Conservation (phyloP, 2,797 vertebrate genomes). For the Myotis findleyi region DNA sequence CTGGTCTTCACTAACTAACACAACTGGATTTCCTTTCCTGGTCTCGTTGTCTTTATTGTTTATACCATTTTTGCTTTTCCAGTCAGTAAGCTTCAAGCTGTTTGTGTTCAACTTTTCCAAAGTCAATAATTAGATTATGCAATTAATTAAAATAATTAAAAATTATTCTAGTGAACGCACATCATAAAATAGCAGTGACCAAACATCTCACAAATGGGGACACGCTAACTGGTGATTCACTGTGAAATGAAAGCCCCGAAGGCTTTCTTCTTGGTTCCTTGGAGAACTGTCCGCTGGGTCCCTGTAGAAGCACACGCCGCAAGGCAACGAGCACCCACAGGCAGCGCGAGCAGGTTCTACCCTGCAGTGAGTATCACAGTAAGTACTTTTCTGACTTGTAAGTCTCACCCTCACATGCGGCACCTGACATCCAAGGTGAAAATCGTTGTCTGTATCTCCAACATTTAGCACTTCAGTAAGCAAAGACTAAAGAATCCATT, state of each 20-base stretch:
- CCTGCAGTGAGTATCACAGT: not conserved
- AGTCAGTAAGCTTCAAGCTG: not conserved
- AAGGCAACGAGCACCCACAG: not conserved
- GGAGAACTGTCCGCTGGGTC: not conserved
- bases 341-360: not conserved
- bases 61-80: not conserved
- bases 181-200: not conserved
- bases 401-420: not conserved
- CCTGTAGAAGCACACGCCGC: not conserved
- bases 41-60: not conserved
- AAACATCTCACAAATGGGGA: not conserved
- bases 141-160: not conserved
- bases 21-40: not conserved
- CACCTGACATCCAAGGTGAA: not conserved
- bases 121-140: not conserved
- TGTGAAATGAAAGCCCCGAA: not conserved
- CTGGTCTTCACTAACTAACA: not conserved
- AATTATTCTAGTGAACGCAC: not conserved
- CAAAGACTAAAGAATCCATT: not conserved
- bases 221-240: too few relatives aligned
- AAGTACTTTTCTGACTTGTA: not conserved
- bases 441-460: not conserved
- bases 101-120: not conserved
- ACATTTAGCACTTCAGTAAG: not conserved
- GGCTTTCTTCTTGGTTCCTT: not conserved